Evolutionary conservation across 2,888 invertebrate genomes (phyloP), one percentile per base, ranked within the genome.

Genomic region (Stenichneumon culpator): DNA sequence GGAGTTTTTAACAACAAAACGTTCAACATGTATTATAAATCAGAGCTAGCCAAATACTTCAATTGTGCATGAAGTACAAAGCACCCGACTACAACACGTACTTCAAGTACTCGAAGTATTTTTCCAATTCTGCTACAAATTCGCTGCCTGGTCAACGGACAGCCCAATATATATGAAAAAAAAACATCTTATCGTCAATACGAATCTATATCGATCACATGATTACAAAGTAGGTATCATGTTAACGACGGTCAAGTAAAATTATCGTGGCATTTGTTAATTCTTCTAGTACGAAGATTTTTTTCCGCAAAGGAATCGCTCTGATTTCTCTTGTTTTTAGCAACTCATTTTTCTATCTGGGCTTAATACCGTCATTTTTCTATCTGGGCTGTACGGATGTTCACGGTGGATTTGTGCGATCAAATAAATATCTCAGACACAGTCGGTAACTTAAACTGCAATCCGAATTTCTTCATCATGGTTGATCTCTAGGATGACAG

Each of bases 111-210:
- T 16, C 44, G 44, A 47, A 4, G 16, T 47, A 47, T 47, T 47
- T 47, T 0, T 16, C 3, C 44, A 14, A 16, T 16, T 47, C 44
- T 47, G 44, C 14, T 47, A 44, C 50, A 52, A 60, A 32, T 25
- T 25, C 22, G 19, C 74, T 47, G 50, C 70, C 73, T 67, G 79
- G 54, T 79, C 79, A 79, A 73, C 44, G 79, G 65, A 65, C 63
- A 65, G 65, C 47, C 19, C 25, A 47, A 28, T 63, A 28, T 22
- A 70, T 50, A 16, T 19, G 25, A 16, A 22, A 39, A 36, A 28
- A 74, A 84, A 5, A 32, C 68, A 68, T 28, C 22, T 25, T 52
- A 44, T 65, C 67, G 57, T 77, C 57, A 50, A 63, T 52, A 32
- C 1, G 6, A 50, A 65, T 50, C 36, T 32, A 54, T 7, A 52